Evolutionary conservation across 2,113 vertebrate species (phyloP).

Genomic region (Tautogolabrus adspersus): DNA sequence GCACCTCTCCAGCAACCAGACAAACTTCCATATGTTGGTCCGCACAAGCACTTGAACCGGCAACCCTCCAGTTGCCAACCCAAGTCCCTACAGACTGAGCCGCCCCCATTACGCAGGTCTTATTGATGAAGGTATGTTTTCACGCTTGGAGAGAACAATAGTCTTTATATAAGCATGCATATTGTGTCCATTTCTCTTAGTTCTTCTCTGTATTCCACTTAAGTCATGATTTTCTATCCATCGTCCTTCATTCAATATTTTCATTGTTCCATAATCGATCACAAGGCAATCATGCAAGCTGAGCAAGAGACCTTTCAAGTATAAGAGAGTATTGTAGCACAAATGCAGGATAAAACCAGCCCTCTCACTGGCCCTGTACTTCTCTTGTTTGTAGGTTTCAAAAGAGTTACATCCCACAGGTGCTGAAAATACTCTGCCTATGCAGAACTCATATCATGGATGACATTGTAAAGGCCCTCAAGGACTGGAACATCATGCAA

Average conservation of each 20-base stretch:
- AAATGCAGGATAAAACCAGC: neutral
- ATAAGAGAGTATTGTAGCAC: neutral
- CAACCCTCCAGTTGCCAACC: too few species aligned
- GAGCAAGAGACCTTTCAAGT: constrained; percentile 14
- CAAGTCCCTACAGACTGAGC: too few species aligned
- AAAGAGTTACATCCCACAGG: neutral
- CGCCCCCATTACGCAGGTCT: too few species aligned
- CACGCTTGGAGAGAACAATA: too few species aligned
- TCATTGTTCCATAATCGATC: neutral
- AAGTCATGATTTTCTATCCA: neutral
- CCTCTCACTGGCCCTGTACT: neutral
- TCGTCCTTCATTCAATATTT: neutral
- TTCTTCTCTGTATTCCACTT: neutral
- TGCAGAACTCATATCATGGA: neutral
- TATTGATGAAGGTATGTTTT: too few species aligned
- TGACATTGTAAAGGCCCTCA: constrained; percentile 7
- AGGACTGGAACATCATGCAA: constrained; percentile 18
- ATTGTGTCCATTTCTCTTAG: neutral
- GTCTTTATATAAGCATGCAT: too few species aligned
- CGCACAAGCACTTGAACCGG: too few species aligned
- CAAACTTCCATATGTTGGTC: too few species aligned
- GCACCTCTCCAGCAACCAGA: too few species aligned
- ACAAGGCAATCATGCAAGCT: neutral
- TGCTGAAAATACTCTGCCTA: neutral
- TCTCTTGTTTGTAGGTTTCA: neutral